Evolutionary conservation across 2,113 vertebrate genomes (phyloP).

Genomic region (Clarias macrocephalus): DNA sequence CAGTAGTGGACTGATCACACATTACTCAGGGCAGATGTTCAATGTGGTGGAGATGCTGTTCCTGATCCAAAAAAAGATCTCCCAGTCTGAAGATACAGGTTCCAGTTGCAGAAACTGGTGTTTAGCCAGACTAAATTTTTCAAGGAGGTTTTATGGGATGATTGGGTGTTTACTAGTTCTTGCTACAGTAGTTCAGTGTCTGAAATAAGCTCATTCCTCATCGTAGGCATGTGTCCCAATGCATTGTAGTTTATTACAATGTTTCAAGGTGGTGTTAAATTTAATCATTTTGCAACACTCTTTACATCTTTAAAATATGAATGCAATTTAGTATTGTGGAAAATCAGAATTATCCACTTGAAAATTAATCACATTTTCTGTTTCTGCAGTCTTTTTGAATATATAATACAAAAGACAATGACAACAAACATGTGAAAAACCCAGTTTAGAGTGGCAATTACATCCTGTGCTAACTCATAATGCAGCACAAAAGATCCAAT

Average conservation of each 20-base stretch:
- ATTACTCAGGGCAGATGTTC: too few species aligned
- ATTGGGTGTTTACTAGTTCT: not conserved
- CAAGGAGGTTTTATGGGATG: too few species aligned
- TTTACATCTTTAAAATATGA: constrained; percentile 33
- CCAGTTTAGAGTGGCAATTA: constrained; percentile 35
- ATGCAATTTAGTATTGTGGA: constrained; percentile 33
- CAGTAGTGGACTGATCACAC: too few species aligned
- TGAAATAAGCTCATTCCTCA: not conserved
- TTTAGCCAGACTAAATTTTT: too few species aligned
- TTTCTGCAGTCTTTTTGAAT: constrained; percentile 34
- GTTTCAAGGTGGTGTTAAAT: constrained; percentile 26
- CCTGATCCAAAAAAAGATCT: too few species aligned
- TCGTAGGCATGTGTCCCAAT: not conserved
- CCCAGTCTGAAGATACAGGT: too few species aligned
- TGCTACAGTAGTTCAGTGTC: not conserved
- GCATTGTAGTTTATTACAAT: not conserved
- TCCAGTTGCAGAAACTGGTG: too few species aligned
- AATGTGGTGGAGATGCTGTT: too few species aligned
- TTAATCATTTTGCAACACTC: constrained; percentile 37
- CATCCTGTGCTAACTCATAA: constrained; percentile 40
- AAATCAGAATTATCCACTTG: constrained; percentile 52
- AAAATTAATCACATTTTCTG: constrained; percentile 42
- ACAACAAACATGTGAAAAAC: constrained; percentile 28
- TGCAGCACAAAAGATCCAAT: constrained; percentile 23
- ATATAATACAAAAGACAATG: constrained; percentile 37